phyloP scores from a whole-genome alignment of 2,113 vertebrate genomes.

The Oophaga pumilio region DNA sequence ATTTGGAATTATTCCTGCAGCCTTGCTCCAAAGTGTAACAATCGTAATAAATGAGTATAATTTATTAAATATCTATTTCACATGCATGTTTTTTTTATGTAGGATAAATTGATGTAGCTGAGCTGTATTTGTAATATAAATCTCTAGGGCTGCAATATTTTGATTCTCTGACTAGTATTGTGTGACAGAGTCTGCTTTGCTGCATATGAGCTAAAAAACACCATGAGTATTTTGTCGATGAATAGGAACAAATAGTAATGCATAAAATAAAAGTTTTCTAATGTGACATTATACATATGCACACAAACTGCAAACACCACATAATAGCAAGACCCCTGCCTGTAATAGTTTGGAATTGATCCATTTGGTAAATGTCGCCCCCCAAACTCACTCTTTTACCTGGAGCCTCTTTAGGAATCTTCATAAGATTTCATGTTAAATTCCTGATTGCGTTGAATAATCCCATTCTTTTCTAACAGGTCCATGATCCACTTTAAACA shows the following conservation, averaged over 20 bases:
- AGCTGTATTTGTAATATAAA: neutral
- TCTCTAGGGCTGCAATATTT: neutral
- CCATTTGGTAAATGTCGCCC: neutral
- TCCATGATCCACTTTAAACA: conserved; percentile 11
- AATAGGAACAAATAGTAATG: neutral
- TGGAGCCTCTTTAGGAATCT: conserved; percentile 17
- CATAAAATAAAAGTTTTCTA: neutral
- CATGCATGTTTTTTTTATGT: neutral
- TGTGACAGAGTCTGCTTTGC: neutral
- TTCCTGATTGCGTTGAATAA: neutral
- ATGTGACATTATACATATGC: neutral
- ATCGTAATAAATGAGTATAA: neutral
- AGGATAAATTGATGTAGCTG: neutral
- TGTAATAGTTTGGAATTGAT: neutral
- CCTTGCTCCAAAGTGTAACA: neutral
- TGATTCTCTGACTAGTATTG: neutral
- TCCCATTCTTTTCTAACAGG: neutral
- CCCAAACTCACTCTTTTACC: neutral
- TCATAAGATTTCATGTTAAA: neutral
- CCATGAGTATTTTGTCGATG: neutral
- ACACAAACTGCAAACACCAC: neutral
- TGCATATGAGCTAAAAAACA: neutral
- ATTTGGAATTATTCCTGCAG: neutral
- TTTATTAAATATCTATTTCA: neutral
- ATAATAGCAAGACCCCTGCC: neutral